These are phyloP conservation scores for Sabatieria punctata DNA, from an alignment of 2,888 invertebrate species.

Conservation along the genomic window DNA sequence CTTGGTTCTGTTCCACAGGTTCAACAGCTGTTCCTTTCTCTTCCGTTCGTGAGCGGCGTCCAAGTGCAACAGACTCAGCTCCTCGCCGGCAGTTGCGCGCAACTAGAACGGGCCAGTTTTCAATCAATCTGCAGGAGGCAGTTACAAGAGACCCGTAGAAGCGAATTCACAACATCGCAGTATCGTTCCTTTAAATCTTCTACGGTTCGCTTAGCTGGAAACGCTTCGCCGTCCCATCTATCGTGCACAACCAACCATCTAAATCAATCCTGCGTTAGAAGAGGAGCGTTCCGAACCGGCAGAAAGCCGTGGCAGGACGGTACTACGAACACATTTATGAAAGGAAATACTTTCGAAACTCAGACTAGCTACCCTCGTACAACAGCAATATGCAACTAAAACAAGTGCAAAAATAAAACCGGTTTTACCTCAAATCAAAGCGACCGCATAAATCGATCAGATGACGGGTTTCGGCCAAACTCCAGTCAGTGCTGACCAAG, in stretches of 20 bases:
- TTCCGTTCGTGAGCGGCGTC: constrained; percentile 87
- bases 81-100: background rate
- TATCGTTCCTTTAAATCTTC: constrained; percentile 94
- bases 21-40: constrained; percentile 75
- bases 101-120: background rate
- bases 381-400: too few species aligned
- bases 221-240: constrained; percentile 70
- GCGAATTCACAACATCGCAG: constrained; percentile 61
- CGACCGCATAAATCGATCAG: constrained; percentile 72
- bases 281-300: too few species aligned
- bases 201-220: constrained; percentile 52
- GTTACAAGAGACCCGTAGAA: constrained; percentile 48
- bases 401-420: too few species aligned
- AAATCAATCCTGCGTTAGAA: too few species aligned
- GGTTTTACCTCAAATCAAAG: constrained; percentile 58
- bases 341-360: too few species aligned
- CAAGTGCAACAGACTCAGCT: constrained; percentile 63
- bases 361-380: too few species aligned
- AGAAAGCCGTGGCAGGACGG: too few species aligned
- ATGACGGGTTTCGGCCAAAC: constrained; percentile 82
- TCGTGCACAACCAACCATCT: constrained; percentile 75
- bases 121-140: background rate
- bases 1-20: constrained; percentile 74
- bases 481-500: constrained; percentile 68
- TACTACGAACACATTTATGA: too few species aligned